Evolutionary conservation across 2,888 invertebrate species (phyloP), one percentile per base, ranked within the genome.

Genomic region (Phrixothrix hirtus): DNA sequence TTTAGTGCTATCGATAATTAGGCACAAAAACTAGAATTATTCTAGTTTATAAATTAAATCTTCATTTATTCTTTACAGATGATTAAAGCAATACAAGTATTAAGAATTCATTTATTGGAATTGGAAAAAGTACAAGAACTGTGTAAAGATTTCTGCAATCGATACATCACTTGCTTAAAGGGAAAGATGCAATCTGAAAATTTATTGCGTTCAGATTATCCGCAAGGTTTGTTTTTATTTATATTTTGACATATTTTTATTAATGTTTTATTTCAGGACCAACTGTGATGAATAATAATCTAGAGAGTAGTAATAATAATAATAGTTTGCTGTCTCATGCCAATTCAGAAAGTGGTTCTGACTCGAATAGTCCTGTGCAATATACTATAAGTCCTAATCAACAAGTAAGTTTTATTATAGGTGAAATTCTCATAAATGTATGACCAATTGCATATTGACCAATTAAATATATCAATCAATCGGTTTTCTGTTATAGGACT

Each of bases 81-180:
- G 89, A 86, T 90, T 60, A 88, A 89, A 78, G 88, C 89, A 42
- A 88, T 92, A 68, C 92, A 95, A 82, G 95, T 95, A 57, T 79
- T 95, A 58, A 81, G 95, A 68, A 95, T 95, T 74, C 95, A 95
- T 75, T 81, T 95, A 37, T 77, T 95, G 62, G 95, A 95, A 74
- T 77, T 95, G 72, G 93, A 95, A 77, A 95, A 95, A 76, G 95
- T 95, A 10, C 93, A 94, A 76, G 95, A 95, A 75, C 73, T 95
- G 66, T 95, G 95, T 77, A 89, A 93, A 66, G 95, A 95, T 79
- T 95, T 95, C 79, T 95, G 95, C 79, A 90, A 89, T 60, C 83
- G 95, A 42, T 95, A 95, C 79, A 95, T 90, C 62, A 89, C 91
- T 35, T 93, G 93, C 71, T 79, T 95, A 61, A 93, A 93, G 74